Conservation (phyloP, 2,888 invertebrate genomes). For the Volucella inanis region DNA sequence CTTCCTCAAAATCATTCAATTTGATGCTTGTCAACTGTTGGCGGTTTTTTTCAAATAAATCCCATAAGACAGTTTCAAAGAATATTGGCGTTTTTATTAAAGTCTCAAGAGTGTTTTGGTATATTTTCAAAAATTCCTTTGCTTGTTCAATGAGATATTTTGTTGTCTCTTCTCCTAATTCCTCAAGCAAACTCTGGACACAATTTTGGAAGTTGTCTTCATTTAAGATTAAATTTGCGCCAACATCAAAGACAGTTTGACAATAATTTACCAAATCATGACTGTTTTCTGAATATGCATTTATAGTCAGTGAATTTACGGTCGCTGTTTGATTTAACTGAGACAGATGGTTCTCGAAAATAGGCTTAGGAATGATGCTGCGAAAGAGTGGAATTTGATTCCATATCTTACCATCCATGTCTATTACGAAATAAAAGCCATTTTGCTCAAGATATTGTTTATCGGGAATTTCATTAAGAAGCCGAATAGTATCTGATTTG, state of each 20-base stretch:
- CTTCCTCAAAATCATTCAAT: slow-evolving; percentile 9
- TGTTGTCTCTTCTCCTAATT: slow-evolving; percentile 1
- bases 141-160: slow-evolving; percentile 30
- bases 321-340: slow-evolving; percentile 22
- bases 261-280: slow-evolving; percentile 19
- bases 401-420: slow-evolving; percentile 78
- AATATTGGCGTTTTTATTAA: slow-evolving; percentile 26
- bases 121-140: slow-evolving; percentile 21
- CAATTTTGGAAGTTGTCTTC: slow-evolving; percentile 46
- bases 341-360: slow-evolving; percentile 75
- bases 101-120: background rate
- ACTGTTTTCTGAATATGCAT: slow-evolving; percentile 28
- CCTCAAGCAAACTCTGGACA: slow-evolving; percentile 15
- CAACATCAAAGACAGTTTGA: background rate
- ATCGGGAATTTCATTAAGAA: slow-evolving; percentile 79
- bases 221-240: slow-evolving; percentile 7
- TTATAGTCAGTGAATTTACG: slow-evolving; percentile 15
- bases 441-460: slow-evolving; percentile 79
- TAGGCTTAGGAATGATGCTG: slow-evolving; percentile 76
- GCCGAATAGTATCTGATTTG: slow-evolving; percentile 80
- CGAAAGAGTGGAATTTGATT: slow-evolving; percentile 78
- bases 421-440: slow-evolving; percentile 78
- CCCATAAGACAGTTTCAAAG: slow-evolving; percentile 46
- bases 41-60: slow-evolving; percentile 30
- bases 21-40: background rate